These are phyloP conservation scores for Spilogale gracilis DNA, from an alignment of 2,113 vertebrate species.

Conservation along the genomic window DNA sequence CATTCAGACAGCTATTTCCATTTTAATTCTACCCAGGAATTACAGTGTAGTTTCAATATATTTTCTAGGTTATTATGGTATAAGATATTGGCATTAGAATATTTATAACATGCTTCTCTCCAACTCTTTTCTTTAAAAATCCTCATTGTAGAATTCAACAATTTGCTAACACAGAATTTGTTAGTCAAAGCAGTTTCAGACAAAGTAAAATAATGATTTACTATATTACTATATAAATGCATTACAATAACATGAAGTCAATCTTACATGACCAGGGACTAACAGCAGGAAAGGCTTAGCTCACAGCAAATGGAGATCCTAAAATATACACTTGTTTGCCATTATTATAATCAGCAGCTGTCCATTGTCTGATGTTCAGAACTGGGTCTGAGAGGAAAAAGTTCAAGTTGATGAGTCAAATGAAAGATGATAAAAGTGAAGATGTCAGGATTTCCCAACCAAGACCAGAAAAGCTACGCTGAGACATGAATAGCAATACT, in stretches of 20 bases:
- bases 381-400: conserved; percentile 23
- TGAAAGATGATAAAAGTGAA: conserved; percentile 51
- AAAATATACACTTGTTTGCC: background rate
- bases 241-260: background rate
- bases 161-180: background rate
- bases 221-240: background rate
- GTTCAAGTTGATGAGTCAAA: conserved; percentile 33
- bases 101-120: background rate
- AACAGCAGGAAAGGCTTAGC: background rate
- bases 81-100: background rate
- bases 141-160: background rate
- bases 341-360: background rate
- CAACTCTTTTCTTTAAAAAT: conserved; percentile 28
- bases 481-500: background rate
- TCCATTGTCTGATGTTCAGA: background rate
- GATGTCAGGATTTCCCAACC: background rate
- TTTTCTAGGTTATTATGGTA: conserved; percentile 36
- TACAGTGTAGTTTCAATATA: background rate
- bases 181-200: background rate
- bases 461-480: background rate
- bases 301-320: background rate
- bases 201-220: background rate
- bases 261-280: background rate
- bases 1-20: background rate
- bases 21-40: background rate